phyloP scores from a whole-genome alignment of 2,113 vertebrate genomes.

The Chaenocephalus aceratus region DNA sequence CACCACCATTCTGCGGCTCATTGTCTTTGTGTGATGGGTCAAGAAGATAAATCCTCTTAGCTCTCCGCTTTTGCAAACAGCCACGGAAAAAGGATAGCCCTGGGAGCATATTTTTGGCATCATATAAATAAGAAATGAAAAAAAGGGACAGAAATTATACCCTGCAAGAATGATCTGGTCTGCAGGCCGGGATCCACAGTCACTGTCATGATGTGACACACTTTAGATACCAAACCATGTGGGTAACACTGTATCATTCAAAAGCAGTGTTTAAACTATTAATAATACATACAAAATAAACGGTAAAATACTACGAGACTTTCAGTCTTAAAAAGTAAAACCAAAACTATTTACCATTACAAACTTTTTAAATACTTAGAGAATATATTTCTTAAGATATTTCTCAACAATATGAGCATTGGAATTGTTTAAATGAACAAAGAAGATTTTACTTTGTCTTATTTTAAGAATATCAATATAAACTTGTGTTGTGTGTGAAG shows the following conservation, averaged over 20 bases:
- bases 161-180: conserved; percentile 42
- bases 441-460: background rate
- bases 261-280: background rate
- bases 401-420: background rate
- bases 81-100: conserved; percentile 75
- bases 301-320: background rate
- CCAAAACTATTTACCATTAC: background rate
- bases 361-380: background rate
- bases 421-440: background rate
- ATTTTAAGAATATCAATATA: background rate
- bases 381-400: background rate
- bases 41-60: conserved; percentile 73
- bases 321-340: background rate
- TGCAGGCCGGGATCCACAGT: conserved; percentile 17
- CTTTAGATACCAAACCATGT: conserved; percentile 2
- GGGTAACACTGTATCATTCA: background rate
- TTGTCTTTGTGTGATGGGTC: conserved; percentile 76
- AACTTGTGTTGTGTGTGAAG: background rate
- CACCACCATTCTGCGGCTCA: conserved; percentile 61
- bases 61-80: conserved; percentile 66
- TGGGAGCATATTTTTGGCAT: conserved; percentile 75
- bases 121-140: conserved; percentile 72
- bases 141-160: conserved; percentile 45
- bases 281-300: background rate
- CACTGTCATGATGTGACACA: background rate